Percentiles rank a stretch among this genome's conserved stretches.
Evolutionary conservation across 2,888 invertebrate species (phyloP).

Genomic region (Scaptomyza polygonia): DNA sequence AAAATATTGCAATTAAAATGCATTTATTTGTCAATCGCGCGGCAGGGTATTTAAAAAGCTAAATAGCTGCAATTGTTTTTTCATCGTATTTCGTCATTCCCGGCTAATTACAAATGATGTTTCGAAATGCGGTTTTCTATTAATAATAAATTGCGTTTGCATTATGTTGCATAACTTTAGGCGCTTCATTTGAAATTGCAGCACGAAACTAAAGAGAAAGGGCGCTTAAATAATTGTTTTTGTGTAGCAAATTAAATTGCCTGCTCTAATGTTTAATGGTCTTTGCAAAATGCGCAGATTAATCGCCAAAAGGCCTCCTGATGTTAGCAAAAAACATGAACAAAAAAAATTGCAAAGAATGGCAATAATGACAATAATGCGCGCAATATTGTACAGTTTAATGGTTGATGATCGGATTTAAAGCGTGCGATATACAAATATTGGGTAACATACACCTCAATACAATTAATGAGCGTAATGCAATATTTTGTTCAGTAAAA

Average conservation of each 20-base stretch:
- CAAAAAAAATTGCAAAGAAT: not conserved
- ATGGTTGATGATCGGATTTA: conserved; percentile 14
- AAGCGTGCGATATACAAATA: not conserved
- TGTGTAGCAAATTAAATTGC: conserved; percentile 48
- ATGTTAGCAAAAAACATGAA: conserved; percentile 1
- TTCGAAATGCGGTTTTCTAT: conserved; percentile 51
- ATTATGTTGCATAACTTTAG: conserved; percentile 49
- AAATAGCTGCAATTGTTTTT: too few species aligned
- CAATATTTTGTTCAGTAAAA: not conserved
- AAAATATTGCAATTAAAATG: too few species aligned
- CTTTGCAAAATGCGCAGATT: conserved; percentile 25
- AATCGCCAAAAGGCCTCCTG: conserved; percentile 16
- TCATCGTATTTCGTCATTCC: conserved; percentile 27
- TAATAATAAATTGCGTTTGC: conserved; percentile 66
- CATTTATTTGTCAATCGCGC: too few species aligned
- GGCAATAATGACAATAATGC: conserved; percentile 1
- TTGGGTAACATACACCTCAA: not conserved
- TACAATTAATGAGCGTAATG: not conserved
- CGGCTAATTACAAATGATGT: conserved; percentile 67
- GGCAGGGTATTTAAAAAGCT: too few species aligned
- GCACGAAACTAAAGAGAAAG: conserved; percentile 7
- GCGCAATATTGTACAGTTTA: conserved; percentile 5
- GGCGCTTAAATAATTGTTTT: conserved; percentile 47
- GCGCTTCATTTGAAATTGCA: conserved; percentile 46
- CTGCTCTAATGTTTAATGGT: conserved; percentile 40